Evolutionary conservation across 2,888 invertebrate species (phyloP).

Genomic region (Acrocera orbiculus): DNA sequence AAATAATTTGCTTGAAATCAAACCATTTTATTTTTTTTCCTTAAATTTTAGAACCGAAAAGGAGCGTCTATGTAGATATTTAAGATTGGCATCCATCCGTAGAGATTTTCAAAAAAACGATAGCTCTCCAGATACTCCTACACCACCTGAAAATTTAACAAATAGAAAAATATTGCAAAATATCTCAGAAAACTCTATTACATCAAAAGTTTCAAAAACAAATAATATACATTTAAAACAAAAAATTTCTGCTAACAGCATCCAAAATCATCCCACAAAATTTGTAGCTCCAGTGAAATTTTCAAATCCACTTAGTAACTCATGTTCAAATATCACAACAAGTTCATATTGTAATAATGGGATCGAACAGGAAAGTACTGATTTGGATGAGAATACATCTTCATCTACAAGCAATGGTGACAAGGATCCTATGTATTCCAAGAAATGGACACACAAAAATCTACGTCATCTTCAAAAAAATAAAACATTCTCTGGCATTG

Average conservation of each 20-base stretch:
- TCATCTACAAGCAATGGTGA: conserved; percentile 12
- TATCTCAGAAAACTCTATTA: too few relatives aligned
- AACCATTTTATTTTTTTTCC: conserved; percentile 1
- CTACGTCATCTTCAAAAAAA: conserved; percentile 21
- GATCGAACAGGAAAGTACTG: conserved; percentile 9
- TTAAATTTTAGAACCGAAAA: conserved; percentile 34
- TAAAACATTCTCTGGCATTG: conserved; percentile 24
- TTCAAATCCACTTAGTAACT: conserved; percentile 21
- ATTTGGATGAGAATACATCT: conserved; percentile 10
- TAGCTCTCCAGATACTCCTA: too few relatives aligned
- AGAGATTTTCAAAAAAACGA: too few relatives aligned
- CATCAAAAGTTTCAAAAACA: too few relatives aligned
- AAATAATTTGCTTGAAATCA: too few relatives aligned
- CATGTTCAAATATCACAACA: conserved; percentile 27
- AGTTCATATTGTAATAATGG: conserved; percentile 26
- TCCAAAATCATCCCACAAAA: too few relatives aligned
- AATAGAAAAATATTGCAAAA: too few relatives aligned
- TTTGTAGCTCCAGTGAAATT: conserved; percentile 1
- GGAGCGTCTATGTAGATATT: conserved; percentile 39
- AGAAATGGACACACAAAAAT: conserved; percentile 17
- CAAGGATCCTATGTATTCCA: conserved; percentile 14
- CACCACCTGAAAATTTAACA: too few relatives aligned
- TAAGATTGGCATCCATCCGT: conserved; percentile 35
- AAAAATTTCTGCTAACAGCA: too few relatives aligned
- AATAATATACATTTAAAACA: too few relatives aligned